phyloP scores from a whole-genome alignment of 2,888 invertebrate genomes.

The Hedychridium roseum region DNA sequence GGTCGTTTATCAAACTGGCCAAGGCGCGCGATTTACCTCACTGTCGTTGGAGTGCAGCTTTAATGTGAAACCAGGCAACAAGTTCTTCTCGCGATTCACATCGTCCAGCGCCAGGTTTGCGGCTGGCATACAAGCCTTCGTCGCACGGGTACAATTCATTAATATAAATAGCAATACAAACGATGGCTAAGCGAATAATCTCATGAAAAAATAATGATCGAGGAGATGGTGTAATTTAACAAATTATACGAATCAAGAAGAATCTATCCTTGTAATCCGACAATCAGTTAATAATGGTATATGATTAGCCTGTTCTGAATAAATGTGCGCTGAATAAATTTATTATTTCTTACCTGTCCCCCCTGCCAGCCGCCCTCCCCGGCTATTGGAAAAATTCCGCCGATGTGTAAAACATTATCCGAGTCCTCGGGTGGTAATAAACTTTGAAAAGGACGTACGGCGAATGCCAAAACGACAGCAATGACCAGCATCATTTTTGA shows the following conservation, averaged over 20 bases:
- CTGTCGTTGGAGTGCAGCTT: constrained; percentile 95
- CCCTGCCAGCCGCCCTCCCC: constrained; percentile 99
- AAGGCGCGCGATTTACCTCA: constrained; percentile 78
- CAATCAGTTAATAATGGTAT: too few relatives aligned
- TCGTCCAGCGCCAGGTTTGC: constrained; percentile 95
- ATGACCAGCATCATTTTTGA: constrained; percentile 27
- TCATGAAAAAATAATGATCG: too few relatives aligned
- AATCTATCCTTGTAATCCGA: too few relatives aligned
- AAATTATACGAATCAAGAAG: too few relatives aligned
- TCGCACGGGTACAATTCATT: constrained; percentile 33
- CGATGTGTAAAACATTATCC: constrained; percentile 88
- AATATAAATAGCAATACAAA: too few relatives aligned
- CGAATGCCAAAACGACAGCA: constrained; percentile 33
- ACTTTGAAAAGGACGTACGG: constrained; percentile 35
- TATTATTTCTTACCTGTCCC: constrained; percentile 82
- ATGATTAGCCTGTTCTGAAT: too few relatives aligned
- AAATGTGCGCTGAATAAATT: too few relatives aligned
- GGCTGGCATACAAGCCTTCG: constrained; percentile 93
- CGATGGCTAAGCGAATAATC: too few relatives aligned
- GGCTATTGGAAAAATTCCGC: constrained; percentile 97
- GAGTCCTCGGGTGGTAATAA: constrained; percentile 57
- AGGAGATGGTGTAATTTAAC: too few relatives aligned
- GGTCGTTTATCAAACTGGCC: neutral
- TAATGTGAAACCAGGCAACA: constrained; percentile 90
- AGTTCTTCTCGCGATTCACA: constrained; percentile 87